These are phyloP conservation scores for Pseudochirops cupreus DNA, from an alignment of 2,797 vertebrate species.

Conservation along the genomic window DNA sequence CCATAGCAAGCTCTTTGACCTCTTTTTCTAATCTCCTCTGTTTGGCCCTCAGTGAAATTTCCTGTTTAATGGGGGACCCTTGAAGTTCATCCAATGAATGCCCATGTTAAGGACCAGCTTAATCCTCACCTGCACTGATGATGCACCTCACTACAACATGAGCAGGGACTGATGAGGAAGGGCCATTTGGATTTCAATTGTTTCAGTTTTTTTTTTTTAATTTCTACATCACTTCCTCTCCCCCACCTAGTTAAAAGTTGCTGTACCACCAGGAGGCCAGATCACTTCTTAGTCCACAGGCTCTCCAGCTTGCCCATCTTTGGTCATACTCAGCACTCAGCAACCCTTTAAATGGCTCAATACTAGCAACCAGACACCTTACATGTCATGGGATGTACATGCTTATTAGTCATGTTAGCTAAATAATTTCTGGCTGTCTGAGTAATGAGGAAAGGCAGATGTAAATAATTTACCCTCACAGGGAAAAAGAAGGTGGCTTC, in stretches of 20 bases:
- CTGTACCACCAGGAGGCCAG: background rate
- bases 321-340: background rate
- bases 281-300: background rate
- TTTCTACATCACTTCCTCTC: background rate
- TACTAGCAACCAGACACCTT: background rate
- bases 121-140: background rate
- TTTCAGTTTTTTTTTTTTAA: background rate
- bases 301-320: background rate
- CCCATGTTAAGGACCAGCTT: background rate
- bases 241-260: background rate
- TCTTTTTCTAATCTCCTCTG: background rate
- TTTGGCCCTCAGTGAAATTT: background rate
- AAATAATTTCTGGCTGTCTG: background rate
- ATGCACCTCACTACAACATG: background rate
- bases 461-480: background rate
- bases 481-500: background rate
- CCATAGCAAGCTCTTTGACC: background rate
- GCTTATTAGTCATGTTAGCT: background rate
- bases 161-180: background rate
- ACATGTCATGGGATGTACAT: background rate
- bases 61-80: background rate
- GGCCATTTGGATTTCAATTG: background rate
- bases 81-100: background rate
- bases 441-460: background rate
- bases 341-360: constrained; percentile 7